Base-by-base conservation (phyloP, 2,113 vertebrate genomes). In the Oenanthe melanoleuca region DNA sequence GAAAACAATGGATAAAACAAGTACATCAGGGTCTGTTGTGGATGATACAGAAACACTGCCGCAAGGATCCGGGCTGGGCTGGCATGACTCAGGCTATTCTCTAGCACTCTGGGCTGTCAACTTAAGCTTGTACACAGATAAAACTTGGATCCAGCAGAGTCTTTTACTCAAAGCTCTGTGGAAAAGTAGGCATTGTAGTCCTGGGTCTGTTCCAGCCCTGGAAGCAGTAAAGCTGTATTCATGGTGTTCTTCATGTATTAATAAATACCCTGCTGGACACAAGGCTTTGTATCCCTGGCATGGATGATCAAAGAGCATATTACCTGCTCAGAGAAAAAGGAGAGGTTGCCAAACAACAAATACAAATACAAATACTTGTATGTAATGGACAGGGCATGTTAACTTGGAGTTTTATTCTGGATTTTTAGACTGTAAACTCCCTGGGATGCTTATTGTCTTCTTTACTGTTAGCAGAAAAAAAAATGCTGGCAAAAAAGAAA, bases 111-210 rank as follows among this genome's bases (percentile, higher is more conserved):
- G 49, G 37, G 72, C 61, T 69, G n/a, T n/a, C 47, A 66, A 6
- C 15, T 82, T 60, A 69, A 82, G 38, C 12, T 65, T 1, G 0
- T 31, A 22, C 45, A 34, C 29, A 64, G 50, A 80, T 42, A 93
- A 82, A 92, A 57, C 18, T 65, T 89, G 66, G 31, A 88, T 80
- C 55, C 86, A 37, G 25, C 71, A 37, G 65, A 49, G 45, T 23
- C 42, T 73, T 50, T 89, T 82, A 69, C 83, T 57, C 67, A 86
- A 88, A 88, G 37, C 78, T 82, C 66, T 82, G 40, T 88, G 81
- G 50, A 80, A 94, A 89, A 88, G 38, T 69, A 67, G 47, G 33
- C 72, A 77, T 20, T 71, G n/a, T 66, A 47, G 53, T 63, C 21
- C n/a, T 93, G 83, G 31, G 50, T 52, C 12, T 42, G 14, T 78